A percentile compares a stretch with the other conserved stretches of the same genome.
phyloP scores from a whole-genome alignment of 2,113 vertebrate genomes.

The Ammodytes marinus region DNA sequence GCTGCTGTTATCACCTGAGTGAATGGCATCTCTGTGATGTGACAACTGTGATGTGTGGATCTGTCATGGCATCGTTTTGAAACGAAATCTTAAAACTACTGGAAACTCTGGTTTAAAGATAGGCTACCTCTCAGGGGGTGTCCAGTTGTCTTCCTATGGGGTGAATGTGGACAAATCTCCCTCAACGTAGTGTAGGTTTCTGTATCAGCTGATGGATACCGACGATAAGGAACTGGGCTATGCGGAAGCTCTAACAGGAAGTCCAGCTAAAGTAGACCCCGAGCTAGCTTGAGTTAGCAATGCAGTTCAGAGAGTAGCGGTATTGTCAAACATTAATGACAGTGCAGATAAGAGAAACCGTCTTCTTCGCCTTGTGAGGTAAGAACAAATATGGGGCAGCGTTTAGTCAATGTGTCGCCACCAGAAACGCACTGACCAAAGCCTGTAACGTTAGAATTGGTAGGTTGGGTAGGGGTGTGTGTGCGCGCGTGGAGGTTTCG shows the following conservation, averaged over 20 bases:
- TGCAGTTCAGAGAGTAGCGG: neutral
- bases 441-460: neutral
- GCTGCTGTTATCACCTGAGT: neutral
- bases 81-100: neutral
- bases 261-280: slow-evolving; percentile 53
- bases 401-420: neutral
- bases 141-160: neutral
- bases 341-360: neutral
- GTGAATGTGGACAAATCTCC: neutral
- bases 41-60: neutral
- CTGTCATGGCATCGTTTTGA: neutral
- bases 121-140: neutral
- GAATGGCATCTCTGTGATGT: neutral
- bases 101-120: neutral
- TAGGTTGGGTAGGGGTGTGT: slow-evolving; percentile 11
- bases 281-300: slow-evolving; percentile 29
- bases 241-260: slow-evolving; percentile 79
- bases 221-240: slow-evolving; percentile 54
- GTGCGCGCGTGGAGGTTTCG: slow-evolving; percentile 50
- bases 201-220: slow-evolving; percentile 36
- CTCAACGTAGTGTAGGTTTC: neutral
- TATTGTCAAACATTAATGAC: slow-evolving; percentile 2
- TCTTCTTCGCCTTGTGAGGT: slow-evolving; percentile 30
- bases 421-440: neutral
- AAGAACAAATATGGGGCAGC: slow-evolving; percentile 18